phyloP scores from a whole-genome alignment of 1,140 invertebrate species.

The Drosophila subobscura region DNA sequence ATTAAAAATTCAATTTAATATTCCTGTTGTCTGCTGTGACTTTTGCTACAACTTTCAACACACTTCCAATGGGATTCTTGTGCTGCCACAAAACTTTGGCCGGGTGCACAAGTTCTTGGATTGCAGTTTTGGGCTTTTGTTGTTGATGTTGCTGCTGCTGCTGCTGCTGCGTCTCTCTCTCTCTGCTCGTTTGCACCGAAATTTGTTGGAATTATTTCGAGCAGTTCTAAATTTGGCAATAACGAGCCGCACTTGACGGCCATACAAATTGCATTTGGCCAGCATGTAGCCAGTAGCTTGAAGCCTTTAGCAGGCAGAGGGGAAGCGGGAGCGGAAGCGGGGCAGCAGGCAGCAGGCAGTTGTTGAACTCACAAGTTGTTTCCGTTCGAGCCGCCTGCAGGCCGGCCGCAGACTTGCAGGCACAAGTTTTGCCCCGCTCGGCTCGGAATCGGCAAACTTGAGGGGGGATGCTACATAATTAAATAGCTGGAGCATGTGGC shows the following conservation, averaged over 20 bases:
- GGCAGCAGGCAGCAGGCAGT: no score
- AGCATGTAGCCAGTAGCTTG: neutral
- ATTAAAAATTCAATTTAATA: no score
- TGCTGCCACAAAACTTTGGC: slow-evolving; percentile 14
- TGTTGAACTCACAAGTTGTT: no score
- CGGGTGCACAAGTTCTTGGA: slow-evolving; percentile 27
- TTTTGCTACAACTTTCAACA: no score
- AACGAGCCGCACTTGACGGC: slow-evolving; percentile 77
- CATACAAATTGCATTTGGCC: slow-evolving; percentile 73
- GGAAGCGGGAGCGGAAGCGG: no score
- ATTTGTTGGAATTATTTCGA: slow-evolving; percentile 80
- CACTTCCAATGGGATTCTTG: no score
- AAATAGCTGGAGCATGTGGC: slow-evolving; percentile 66
- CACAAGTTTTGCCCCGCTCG: slow-evolving; percentile 41
- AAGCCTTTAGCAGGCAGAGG: no score
- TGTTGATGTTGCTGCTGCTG: slow-evolving; percentile 34
- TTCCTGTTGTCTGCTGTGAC: no score
- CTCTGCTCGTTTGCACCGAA: slow-evolving; percentile 68
- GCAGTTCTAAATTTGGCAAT: slow-evolving; percentile 80
- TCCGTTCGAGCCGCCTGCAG: no score
- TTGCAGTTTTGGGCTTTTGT: slow-evolving; percentile 8
- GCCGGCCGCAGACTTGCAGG: slow-evolving; percentile 15
- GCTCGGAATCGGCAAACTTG: slow-evolving; percentile 41
- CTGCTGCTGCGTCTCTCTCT: slow-evolving; percentile 40
- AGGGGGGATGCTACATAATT: slow-evolving; percentile 72